Evolutionary conservation across 1,140 invertebrate genomes (phyloP).

Genomic region (Sycophila sp.): DNA sequence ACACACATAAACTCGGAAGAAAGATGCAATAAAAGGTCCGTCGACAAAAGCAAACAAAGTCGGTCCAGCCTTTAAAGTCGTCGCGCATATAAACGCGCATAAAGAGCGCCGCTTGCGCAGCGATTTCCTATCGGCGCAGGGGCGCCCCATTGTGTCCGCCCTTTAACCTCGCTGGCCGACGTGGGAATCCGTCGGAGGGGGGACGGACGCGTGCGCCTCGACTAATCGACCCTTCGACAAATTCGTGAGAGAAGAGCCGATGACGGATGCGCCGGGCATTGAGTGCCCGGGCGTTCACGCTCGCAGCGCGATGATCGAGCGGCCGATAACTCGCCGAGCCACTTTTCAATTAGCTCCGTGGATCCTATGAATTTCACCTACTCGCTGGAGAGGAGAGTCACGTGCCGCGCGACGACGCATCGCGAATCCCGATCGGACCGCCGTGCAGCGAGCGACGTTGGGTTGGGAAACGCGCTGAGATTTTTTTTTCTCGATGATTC

Average conservation of each 20-base stretch:
- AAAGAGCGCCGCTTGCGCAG: too few species aligned
- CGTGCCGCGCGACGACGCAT: neutral
- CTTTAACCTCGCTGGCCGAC: too few species aligned
- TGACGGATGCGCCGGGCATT: slow-evolving; percentile 59
- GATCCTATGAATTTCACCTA: neutral
- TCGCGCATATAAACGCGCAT: too few species aligned
- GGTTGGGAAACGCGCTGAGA: neutral
- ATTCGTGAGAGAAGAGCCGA: slow-evolving; percentile 51
- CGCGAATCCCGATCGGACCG: neutral
- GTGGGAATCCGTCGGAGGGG: slow-evolving; percentile 58
- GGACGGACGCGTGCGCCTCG: slow-evolving; percentile 42
- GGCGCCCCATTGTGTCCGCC: too few species aligned
- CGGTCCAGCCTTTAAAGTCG: too few species aligned
- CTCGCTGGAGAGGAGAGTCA: neutral
- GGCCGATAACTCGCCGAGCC: slow-evolving; percentile 42
- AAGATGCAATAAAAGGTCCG: too few species aligned
- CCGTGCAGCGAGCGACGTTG: too few species aligned
- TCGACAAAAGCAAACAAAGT: too few species aligned
- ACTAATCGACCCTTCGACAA: slow-evolving; percentile 62
- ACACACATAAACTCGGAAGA: too few species aligned
- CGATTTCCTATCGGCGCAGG: too few species aligned
- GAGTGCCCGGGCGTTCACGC: slow-evolving; percentile 40
- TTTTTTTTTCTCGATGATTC: neutral
- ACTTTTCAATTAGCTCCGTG: slow-evolving; percentile 46
- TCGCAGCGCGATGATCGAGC: slow-evolving; percentile 49